phyloP scores from a whole-genome alignment of 2,888 invertebrate species.

The Caenorhabditis sulstoni region DNA sequence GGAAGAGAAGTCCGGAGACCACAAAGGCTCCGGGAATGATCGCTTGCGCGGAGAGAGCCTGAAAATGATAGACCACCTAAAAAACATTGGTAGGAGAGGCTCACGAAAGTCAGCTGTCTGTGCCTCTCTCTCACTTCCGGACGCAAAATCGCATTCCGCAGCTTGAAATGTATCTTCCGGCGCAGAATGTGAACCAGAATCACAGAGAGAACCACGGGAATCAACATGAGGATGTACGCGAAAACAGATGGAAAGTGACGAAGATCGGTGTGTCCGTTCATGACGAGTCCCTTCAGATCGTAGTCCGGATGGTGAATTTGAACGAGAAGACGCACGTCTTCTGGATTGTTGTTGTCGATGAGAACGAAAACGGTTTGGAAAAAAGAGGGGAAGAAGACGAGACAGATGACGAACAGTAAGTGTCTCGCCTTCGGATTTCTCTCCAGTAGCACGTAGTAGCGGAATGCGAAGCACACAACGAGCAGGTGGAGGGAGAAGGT shows the following conservation, averaged over 20 bases:
- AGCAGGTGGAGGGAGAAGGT: conserved; percentile 38
- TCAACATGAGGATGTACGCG: conserved; percentile 33
- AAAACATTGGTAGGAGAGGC: neutral
- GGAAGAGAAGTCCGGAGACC: conserved; percentile 7
- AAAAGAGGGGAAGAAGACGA: conserved; percentile 31
- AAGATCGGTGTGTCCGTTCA: conserved; percentile 43
- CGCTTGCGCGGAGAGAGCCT: conserved; percentile 32
- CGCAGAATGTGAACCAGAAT: conserved; percentile 18
- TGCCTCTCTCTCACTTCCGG: conserved; percentile 45
- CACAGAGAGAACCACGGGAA: conserved; percentile 22
- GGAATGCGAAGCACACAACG: conserved; percentile 33
- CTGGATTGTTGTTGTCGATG: conserved; percentile 40
- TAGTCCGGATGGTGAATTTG: conserved; percentile 38
- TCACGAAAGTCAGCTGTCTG: conserved; percentile 39
- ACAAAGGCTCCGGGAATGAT: conserved; percentile 15
- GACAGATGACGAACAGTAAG: conserved; percentile 14
- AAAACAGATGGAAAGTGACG: conserved; percentile 40
- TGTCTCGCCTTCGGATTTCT: conserved; percentile 33
- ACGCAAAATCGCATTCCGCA: conserved; percentile 33
- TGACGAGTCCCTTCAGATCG: conserved; percentile 22
- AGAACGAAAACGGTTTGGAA: conserved; percentile 32
- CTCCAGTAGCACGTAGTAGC: conserved; percentile 46
- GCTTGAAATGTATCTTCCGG: conserved; percentile 30
- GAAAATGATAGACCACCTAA: neutral
- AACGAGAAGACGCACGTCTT: conserved; percentile 36